Conservation (phyloP, 1,140 invertebrate species). For the Thrips palmi region DNA sequence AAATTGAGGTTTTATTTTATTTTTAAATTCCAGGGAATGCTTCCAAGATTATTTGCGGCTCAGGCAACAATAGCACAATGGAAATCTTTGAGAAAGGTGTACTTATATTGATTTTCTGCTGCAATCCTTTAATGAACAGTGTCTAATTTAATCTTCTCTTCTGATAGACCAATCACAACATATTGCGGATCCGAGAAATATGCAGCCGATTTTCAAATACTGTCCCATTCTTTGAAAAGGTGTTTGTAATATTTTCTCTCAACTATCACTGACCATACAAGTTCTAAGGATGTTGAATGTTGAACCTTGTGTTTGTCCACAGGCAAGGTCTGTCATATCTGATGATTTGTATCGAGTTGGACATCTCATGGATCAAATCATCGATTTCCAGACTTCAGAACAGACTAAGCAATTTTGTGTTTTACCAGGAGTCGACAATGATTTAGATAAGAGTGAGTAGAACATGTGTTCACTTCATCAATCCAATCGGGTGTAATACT, state of each 20-base stretch:
- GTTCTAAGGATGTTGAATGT: slow-evolving; percentile 5
- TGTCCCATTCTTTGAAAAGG: too few relatives aligned
- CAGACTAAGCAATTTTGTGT: slow-evolving; percentile 41
- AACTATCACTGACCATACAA: too few relatives aligned
- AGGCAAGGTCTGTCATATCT: slow-evolving; percentile 7
- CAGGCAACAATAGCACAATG: slow-evolving; percentile 42
- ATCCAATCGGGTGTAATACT: not conserved
- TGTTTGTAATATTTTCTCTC: too few relatives aligned
- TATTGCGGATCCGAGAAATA: too few relatives aligned
- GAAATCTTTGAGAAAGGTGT: slow-evolving; percentile 41
- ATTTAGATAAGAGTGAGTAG: slow-evolving; percentile 43
- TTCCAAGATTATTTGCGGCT: slow-evolving; percentile 31
- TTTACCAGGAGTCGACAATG: slow-evolving; percentile 41
- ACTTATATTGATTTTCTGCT: slow-evolving; percentile 14
- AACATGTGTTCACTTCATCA: slow-evolving; percentile 5
- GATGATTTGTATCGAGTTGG: slow-evolving; percentile 2
- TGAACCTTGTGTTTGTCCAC: not conserved
- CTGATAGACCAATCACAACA: too few relatives aligned
- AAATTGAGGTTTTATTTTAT: slow-evolving; percentile 7
- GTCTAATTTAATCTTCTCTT: too few relatives aligned
- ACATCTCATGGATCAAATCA: slow-evolving; percentile 27
- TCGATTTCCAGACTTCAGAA: slow-evolving; percentile 48
- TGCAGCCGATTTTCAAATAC: too few relatives aligned
- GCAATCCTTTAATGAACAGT: too few relatives aligned
- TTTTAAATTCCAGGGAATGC: slow-evolving; percentile 25